These are phyloP conservation scores for Danio rerio DNA, from an alignment of 2,113 vertebrate genomes.

Conservation along the genomic window DNA sequence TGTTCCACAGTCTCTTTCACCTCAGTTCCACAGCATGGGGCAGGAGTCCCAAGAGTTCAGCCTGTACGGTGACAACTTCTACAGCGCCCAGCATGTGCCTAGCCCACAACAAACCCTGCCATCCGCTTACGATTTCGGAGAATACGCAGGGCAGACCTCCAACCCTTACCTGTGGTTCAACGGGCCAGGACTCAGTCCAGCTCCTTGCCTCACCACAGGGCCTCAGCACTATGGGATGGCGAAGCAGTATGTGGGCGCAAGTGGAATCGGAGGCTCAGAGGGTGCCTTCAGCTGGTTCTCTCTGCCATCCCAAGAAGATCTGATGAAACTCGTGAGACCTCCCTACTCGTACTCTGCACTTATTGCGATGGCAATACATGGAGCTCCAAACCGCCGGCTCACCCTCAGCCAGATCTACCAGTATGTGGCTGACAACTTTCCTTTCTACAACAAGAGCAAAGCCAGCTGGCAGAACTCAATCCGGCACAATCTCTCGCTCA, in stretches of 20 bases:
- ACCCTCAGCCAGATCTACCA: constrained; percentile 97
- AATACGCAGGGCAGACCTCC: constrained; percentile 70
- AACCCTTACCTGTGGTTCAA: constrained; percentile 84
- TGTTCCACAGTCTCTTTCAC: constrained; percentile 77
- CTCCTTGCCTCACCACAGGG: constrained; percentile 60
- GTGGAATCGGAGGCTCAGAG: constrained; percentile 65
- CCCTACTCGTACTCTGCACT: constrained; percentile 97
- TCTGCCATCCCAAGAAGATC: constrained; percentile 82
- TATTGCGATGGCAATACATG: constrained; percentile 96
- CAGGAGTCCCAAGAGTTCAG: constrained; percentile 87
- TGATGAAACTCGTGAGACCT: constrained; percentile 89
- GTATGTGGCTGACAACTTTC: constrained; percentile 92
- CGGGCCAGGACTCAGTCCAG: constrained; percentile 75
- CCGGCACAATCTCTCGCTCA: constrained; percentile 89
- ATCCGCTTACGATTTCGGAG: constrained; percentile 74
- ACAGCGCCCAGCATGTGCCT: constrained; percentile 79
- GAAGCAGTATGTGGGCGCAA: constrained; percentile 73
- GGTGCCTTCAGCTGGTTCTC: constrained; percentile 85
- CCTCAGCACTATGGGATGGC: constrained; percentile 81
- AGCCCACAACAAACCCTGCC: constrained; percentile 73
- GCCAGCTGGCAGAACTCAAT: constrained; percentile 95
- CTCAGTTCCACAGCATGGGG: constrained; percentile 84
- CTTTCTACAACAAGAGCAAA: constrained; percentile 92
- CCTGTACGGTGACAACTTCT: constrained; percentile 86
- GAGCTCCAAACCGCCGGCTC: constrained; percentile 84